Percentiles rank a stretch among this genome's conserved stretches.
These are phyloP conservation scores for Chiloscyllium plagiosum DNA, from an alignment of 2,113 vertebrate species.

Conservation along the genomic window DNA sequence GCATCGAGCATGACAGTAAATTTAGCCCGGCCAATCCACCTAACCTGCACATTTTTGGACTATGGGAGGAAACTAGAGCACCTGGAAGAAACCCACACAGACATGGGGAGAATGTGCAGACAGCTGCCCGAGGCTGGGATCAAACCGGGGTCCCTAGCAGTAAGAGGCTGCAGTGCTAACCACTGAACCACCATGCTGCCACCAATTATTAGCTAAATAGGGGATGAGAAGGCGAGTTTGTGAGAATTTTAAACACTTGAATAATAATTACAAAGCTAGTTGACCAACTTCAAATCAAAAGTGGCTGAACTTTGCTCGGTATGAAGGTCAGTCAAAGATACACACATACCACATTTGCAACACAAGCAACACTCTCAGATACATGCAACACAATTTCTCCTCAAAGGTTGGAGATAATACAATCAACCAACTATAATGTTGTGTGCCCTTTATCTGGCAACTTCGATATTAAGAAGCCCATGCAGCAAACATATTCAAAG, in stretches of 20 bases:
- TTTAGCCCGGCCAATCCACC: too few species aligned
- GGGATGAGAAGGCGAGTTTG: background rate
- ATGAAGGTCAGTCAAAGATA: background rate
- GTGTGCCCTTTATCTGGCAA: background rate
- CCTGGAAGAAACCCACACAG: too few species aligned
- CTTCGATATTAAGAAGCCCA: background rate
- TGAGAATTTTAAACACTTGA: background rate
- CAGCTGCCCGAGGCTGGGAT: too few species aligned
- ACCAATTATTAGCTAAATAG: background rate
- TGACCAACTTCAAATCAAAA: background rate
- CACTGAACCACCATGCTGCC: too few species aligned
- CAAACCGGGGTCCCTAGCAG: too few species aligned
- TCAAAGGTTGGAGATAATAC: background rate
- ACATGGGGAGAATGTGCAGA: too few species aligned
- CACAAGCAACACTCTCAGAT: background rate
- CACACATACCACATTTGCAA: background rate
- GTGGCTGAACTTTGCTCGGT: background rate
- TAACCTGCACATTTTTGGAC: too few species aligned
- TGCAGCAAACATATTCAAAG: background rate
- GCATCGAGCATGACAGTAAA: too few species aligned
- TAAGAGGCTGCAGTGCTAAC: too few species aligned
- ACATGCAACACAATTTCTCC: background rate
- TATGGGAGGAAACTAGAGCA: too few species aligned
- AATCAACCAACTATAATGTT: background rate
- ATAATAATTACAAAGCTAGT: background rate